phyloP scores from a whole-genome alignment of 1,140 invertebrate genomes.

The Lasaia peninsularis region DNA sequence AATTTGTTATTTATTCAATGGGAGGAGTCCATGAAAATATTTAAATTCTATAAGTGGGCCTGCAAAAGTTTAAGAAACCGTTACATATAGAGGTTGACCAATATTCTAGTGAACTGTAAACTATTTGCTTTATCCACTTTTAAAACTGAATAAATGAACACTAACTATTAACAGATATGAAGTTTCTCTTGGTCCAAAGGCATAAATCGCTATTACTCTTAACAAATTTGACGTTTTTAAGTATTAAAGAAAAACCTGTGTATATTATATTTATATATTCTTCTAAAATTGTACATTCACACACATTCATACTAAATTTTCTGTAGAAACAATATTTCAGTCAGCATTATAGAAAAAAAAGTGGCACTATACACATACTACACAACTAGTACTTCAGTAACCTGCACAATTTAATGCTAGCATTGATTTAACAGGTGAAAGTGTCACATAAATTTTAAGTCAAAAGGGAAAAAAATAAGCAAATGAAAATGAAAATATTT shows the following conservation, averaged over 20 bases:
- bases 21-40: too few relatives aligned
- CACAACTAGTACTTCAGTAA: constrained; percentile 7
- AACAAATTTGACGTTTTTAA: too few relatives aligned
- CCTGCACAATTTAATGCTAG: constrained; percentile 14
- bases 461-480: constrained; percentile 45
- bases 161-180: too few relatives aligned
- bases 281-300: constrained; percentile 71
- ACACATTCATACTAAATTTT: constrained; percentile 63
- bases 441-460: constrained; percentile 10
- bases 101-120: too few relatives aligned
- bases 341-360: constrained; percentile 46
- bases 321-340: constrained; percentile 38
- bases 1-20: too few relatives aligned
- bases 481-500: constrained; percentile 62
- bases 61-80: too few relatives aligned
- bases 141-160: too few relatives aligned
- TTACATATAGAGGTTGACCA: too few relatives aligned
- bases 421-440: background rate
- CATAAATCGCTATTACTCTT: background rate
- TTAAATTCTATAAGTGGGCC: too few relatives aligned
- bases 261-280: constrained; percentile 44
- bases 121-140: too few relatives aligned
- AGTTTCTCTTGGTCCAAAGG: too few relatives aligned
- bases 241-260: background rate
- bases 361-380: constrained; percentile 19